These are phyloP conservation scores for Drosophila quadrilineata DNA, from an alignment of 1,140 invertebrate genomes.

Conservation along the genomic window DNA sequence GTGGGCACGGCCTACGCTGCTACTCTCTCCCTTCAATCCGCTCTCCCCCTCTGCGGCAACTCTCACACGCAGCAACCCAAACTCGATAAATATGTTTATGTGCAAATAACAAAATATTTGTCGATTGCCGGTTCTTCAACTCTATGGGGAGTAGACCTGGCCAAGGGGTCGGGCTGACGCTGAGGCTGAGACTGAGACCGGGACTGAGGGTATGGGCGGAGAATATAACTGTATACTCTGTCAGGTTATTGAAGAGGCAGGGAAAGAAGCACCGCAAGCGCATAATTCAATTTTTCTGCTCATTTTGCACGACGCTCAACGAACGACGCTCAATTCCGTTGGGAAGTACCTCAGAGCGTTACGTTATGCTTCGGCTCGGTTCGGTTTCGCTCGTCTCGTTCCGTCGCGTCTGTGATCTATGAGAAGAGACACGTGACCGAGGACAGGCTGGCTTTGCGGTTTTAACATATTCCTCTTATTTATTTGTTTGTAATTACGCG, in stretches of 20 bases:
- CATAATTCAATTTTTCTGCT: constrained; percentile 81
- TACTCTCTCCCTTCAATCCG: neutral
- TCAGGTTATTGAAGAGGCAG: too few relatives aligned
- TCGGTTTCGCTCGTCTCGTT: neutral
- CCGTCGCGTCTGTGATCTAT: constrained; percentile 54
- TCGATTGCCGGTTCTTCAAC: constrained; percentile 60
- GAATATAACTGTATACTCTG: too few relatives aligned
- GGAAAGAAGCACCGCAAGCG: constrained; percentile 70
- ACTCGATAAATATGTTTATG: constrained; percentile 80
- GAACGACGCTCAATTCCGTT: constrained; percentile 66
- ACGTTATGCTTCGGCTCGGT: constrained; percentile 3
- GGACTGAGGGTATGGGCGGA: neutral
- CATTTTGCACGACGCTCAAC: constrained; percentile 72
- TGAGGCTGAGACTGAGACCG: constrained; percentile 31
- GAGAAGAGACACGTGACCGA: constrained; percentile 71
- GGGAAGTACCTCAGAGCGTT: constrained; percentile 41
- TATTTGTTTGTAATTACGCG: constrained; percentile 80
- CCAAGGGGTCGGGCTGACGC: constrained; percentile 6
- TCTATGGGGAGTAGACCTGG: constrained; percentile 6
- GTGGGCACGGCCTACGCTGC: too few relatives aligned
- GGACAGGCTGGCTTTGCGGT: constrained; percentile 48
- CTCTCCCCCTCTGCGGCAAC: neutral
- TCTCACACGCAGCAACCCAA: constrained; percentile 36
- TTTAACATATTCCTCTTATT: constrained; percentile 45
- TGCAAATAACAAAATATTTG: constrained; percentile 79